phyloP scores from a whole-genome alignment of 2,797 vertebrate species.

The Amblyraja radiata region DNA sequence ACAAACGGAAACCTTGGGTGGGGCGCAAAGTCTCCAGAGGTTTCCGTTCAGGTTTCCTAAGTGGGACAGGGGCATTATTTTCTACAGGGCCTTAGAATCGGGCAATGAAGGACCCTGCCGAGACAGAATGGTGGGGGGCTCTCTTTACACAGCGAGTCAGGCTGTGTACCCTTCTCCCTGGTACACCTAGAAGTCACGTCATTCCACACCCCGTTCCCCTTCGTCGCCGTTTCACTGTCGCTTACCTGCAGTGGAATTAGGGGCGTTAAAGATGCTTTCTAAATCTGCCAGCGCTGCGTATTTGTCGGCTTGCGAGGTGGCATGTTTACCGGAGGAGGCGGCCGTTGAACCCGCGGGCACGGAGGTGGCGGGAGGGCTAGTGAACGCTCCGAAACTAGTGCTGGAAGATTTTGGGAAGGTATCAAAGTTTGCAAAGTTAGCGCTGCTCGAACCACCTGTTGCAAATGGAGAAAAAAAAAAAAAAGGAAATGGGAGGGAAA shows the following conservation, averaged over 20 bases:
- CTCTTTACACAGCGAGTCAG: neutral
- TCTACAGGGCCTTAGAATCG: neutral
- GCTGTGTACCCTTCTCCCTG: neutral
- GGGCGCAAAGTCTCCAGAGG: too few relatives aligned
- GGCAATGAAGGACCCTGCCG: neutral
- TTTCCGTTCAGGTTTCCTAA: too few relatives aligned
- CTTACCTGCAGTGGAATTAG: slow-evolving; percentile 53
- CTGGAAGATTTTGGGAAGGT: slow-evolving; percentile 69
- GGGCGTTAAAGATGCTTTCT: slow-evolving; percentile 58
- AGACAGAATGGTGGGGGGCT: neutral
- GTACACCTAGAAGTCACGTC: neutral
- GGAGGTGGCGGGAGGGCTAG: neutral
- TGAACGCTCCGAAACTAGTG: slow-evolving; percentile 64
- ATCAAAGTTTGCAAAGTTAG: slow-evolving; percentile 45
- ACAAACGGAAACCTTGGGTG: too few relatives aligned
- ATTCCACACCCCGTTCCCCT: neutral
- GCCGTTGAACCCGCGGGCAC: neutral
- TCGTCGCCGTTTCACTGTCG: neutral
- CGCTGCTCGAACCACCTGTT: slow-evolving; percentile 33
- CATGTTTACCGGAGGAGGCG: neutral
- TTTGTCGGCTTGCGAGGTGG: slow-evolving; percentile 47
- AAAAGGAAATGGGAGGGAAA: neutral
- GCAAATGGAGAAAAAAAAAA: slow-evolving; percentile 17
- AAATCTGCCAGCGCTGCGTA: slow-evolving; percentile 66
- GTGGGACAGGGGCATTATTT: too few relatives aligned